phyloP scores from a whole-genome alignment of 2,113 vertebrate species.

The Arizona elegans region DNA sequence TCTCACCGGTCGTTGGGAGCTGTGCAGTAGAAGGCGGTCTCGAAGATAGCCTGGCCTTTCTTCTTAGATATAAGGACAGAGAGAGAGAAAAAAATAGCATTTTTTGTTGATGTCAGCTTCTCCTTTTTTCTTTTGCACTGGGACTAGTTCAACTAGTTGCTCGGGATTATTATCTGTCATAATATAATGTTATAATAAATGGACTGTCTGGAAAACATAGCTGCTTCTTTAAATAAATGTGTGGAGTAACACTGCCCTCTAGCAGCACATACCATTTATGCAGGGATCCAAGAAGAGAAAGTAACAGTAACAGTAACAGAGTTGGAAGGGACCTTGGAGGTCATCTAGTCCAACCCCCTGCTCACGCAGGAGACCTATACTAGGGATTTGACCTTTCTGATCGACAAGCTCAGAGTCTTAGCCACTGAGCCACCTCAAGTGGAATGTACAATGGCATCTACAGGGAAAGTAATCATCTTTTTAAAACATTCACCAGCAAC shows the following conservation, averaged over 20 bases:
- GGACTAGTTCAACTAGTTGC: not conserved
- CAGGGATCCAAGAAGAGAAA: not conserved
- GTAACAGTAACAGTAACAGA: too few species aligned
- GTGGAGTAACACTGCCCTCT: not conserved
- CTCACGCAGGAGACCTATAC: too few species aligned
- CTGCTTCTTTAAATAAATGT: not conserved
- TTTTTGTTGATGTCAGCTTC: not conserved
- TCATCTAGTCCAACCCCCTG: too few species aligned
- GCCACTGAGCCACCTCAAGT: not conserved
- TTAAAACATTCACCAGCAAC: not conserved
- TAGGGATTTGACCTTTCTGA: too few species aligned
- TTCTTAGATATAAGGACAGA: not conserved
- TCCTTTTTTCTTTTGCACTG: not conserved
- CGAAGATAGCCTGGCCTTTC: too few species aligned
- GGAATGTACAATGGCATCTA: not conserved
- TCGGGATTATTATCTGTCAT: not conserved
- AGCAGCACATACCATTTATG: not conserved
- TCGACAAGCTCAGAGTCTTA: too few species aligned
- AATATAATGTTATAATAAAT: not conserved
- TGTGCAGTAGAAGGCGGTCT: too few species aligned
- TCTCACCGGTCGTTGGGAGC: too few species aligned
- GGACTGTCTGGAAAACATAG: not conserved
- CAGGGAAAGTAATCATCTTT: not conserved
- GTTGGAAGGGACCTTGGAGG: too few species aligned
- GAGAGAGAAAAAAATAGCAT: rapidly evolving